phyloP scores from a whole-genome alignment of 2,113 vertebrate genomes.

The Taxidea taxus region DNA sequence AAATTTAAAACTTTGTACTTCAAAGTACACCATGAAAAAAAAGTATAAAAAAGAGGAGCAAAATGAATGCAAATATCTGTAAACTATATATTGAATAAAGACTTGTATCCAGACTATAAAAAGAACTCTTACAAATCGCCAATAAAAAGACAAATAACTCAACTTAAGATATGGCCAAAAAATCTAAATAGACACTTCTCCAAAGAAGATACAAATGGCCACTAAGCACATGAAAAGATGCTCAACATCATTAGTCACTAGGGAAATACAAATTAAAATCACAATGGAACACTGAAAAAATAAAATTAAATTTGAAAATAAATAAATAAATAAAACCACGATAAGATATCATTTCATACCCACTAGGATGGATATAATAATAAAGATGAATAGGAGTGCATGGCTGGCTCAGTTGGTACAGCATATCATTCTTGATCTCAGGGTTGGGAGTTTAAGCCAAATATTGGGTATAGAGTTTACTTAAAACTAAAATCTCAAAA shows the following conservation, averaged over 20 bases:
- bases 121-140: background rate
- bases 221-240: constrained; percentile 8
- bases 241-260: background rate
- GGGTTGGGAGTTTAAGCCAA: background rate
- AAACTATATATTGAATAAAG: background rate
- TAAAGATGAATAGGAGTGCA: background rate
- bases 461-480: background rate
- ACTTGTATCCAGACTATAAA: background rate
- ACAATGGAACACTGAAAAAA: background rate
- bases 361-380: background rate
- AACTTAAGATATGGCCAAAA: constrained; percentile 15
- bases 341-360: background rate
- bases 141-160: constrained; percentile 6
- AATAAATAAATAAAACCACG: background rate
- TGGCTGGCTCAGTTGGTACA: background rate
- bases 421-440: background rate
- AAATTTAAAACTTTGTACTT: constrained; percentile 27
- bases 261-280: constrained; percentile 16
- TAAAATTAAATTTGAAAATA: too few relatives aligned
- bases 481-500: background rate
- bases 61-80: constrained; percentile 14
- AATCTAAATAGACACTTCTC: background rate
- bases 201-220: background rate
- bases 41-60: background rate
- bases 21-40: background rate